Conservation (phyloP, 2,113 vertebrate genomes). For the Rynchops niger region DNA sequence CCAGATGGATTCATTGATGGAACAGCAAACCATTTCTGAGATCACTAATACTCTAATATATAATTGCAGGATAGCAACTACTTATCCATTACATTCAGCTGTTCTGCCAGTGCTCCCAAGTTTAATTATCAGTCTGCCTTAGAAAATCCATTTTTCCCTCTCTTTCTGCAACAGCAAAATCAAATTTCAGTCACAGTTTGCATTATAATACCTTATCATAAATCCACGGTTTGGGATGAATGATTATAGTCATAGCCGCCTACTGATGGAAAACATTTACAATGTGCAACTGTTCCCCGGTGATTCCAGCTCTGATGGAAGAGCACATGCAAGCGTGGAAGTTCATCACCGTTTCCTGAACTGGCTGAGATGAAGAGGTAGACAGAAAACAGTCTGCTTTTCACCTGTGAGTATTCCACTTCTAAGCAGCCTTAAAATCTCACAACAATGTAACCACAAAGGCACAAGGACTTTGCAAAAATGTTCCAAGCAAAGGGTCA, state of each 20-base stretch:
- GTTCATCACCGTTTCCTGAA: neutral
- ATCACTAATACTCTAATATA: conserved; percentile 32
- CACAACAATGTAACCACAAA: neutral
- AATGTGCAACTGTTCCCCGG: neutral
- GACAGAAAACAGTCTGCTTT: neutral
- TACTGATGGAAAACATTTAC: conserved; percentile 13
- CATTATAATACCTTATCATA: conserved; percentile 14
- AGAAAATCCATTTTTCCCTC: conserved; percentile 58
- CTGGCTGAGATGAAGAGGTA: neutral
- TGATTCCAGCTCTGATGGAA: neutral
- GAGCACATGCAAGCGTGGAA: neutral
- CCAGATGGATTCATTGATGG: neutral
- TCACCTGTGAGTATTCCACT: neutral
- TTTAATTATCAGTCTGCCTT: conserved; percentile 62
- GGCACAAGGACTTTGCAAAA: neutral
- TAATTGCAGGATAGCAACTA: conserved; percentile 56
- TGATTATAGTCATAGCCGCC: neutral
- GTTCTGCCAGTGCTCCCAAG: conserved; percentile 34
- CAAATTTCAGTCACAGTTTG: conserved; percentile 43
- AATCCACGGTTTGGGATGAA: neutral
- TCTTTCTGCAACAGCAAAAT: conserved; percentile 47
- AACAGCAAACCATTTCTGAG: conserved; percentile 36
- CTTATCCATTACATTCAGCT: conserved; percentile 62
- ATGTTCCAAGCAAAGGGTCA: neutral
- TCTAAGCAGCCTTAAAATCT: neutral